Percentiles rank a stretch among this genome's conserved stretches.
Conservation (phyloP, 1,140 invertebrate species). For the Xylocopa sonorina region DNA sequence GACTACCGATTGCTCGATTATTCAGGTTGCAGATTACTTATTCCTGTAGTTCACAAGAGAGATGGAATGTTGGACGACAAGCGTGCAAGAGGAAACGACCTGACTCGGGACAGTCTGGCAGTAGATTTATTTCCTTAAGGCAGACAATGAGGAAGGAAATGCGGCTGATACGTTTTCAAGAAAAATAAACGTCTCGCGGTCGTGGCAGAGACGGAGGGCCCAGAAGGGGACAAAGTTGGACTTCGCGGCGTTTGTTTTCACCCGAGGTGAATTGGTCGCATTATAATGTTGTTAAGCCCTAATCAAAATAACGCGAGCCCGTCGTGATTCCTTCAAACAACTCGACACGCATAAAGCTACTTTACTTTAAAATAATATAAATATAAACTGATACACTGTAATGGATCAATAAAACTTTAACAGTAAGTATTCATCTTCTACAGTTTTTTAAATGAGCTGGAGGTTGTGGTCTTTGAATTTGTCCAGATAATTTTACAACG, state of each 20-base stretch:
- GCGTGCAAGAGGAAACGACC: conserved; percentile 31
- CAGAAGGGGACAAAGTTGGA: conserved; percentile 45
- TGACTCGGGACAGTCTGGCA: conserved; percentile 39
- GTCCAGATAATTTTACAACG: no score
- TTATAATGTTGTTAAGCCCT: conserved; percentile 59
- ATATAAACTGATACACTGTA: no score
- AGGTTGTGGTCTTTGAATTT: no score
- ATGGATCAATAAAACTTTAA: no score
- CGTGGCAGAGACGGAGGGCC: conserved; percentile 19
- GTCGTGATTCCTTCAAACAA: not conserved
- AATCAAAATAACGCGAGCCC: conserved; percentile 53
- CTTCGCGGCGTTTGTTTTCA: conserved; percentile 61
- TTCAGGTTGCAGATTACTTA: not conserved
- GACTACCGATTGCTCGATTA: not conserved
- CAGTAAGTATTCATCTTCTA: no score
- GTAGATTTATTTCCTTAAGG: conserved; percentile 73
- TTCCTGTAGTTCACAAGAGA: not conserved
- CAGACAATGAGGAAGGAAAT: conserved; percentile 75
- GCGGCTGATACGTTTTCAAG: conserved; percentile 74
- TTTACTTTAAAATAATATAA: not conserved
- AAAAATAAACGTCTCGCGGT: conserved; percentile 71
- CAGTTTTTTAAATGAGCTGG: no score
- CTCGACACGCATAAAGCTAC: not conserved
- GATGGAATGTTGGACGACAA: conserved; percentile 8
- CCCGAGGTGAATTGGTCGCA: conserved; percentile 54